Evolutionary conservation across 2,797 vertebrate species (phyloP).

Genomic region (Merluccius polli): DNA sequence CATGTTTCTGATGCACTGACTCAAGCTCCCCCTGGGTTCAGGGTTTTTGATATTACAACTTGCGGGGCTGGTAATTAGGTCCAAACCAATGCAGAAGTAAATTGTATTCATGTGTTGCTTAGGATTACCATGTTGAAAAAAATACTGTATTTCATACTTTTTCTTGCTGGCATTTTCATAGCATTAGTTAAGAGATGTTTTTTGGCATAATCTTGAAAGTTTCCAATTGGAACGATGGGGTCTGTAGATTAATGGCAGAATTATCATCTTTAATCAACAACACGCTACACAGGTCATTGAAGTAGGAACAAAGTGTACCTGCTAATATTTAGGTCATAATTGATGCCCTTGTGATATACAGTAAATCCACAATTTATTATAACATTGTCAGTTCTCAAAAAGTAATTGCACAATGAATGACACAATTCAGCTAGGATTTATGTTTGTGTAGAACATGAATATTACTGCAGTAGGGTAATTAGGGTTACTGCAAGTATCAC

Average conservation of each 20-base stretch:
- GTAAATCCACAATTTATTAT: background rate
- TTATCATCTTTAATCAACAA: background rate
- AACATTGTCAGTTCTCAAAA: background rate
- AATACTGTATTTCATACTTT: constrained; percentile 2
- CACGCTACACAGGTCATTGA: background rate
- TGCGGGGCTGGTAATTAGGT: background rate
- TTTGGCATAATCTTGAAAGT: background rate
- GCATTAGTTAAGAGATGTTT: background rate
- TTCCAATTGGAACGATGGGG: background rate
- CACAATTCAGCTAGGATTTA: background rate
- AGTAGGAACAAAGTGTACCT: background rate
- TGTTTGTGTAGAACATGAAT: background rate
- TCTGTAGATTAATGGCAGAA: background rate
- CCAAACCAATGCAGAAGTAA: background rate
- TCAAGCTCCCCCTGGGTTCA: background rate
- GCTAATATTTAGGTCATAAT: too few relatives aligned
- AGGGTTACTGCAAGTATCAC: background rate
- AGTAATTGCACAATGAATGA: background rate
- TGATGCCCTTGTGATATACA: background rate
- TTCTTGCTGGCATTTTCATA: too few relatives aligned
- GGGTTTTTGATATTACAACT: background rate
- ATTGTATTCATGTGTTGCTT: background rate
- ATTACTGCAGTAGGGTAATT: constrained; percentile 2
- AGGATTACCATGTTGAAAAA: background rate
- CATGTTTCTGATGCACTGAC: background rate